phyloP scores from a whole-genome alignment of 2,888 invertebrate species.

The Aradus depressus region DNA sequence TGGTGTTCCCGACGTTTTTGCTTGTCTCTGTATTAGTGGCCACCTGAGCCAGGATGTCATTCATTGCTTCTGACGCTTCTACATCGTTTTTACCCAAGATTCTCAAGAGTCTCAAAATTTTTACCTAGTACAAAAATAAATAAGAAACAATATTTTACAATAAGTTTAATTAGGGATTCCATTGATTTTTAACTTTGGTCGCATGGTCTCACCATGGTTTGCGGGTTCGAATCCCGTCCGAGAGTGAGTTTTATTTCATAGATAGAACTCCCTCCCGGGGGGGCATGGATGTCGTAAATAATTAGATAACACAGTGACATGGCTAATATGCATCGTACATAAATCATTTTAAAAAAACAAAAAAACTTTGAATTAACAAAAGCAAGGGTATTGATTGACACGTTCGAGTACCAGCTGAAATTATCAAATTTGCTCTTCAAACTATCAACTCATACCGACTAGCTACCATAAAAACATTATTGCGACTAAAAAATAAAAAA shows the following conservation, averaged over 20 bases:
- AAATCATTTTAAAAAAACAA: neutral
- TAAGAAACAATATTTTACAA: neutral
- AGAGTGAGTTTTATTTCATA: too few species aligned
- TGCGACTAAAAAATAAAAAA: too few species aligned
- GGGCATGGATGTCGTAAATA: too few species aligned
- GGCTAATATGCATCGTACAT: too few species aligned
- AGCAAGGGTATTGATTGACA: constrained; percentile 17
- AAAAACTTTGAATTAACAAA: neutral
- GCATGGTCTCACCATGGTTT: too few species aligned
- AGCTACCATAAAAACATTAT: too few species aligned
- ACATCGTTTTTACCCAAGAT: constrained; percentile 93
- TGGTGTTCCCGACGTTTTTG: constrained; percentile 99
- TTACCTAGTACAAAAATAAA: constrained; percentile 52
- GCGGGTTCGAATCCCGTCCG: too few species aligned
- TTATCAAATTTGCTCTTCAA: too few species aligned
- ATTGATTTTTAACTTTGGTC: neutral
- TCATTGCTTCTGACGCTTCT: constrained; percentile 98
- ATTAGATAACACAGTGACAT: too few species aligned
- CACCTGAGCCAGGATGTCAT: constrained; percentile 97
- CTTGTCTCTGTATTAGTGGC: constrained; percentile 99
- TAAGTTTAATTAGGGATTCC: neutral
- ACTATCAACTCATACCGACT: too few species aligned
- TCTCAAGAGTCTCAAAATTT: constrained; percentile 86
- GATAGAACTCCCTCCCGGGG: too few species aligned
- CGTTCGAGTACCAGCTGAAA: too few species aligned